Evolutionary conservation across 2,888 invertebrate species (phyloP).

Genomic region (Lepas anatifera): DNA sequence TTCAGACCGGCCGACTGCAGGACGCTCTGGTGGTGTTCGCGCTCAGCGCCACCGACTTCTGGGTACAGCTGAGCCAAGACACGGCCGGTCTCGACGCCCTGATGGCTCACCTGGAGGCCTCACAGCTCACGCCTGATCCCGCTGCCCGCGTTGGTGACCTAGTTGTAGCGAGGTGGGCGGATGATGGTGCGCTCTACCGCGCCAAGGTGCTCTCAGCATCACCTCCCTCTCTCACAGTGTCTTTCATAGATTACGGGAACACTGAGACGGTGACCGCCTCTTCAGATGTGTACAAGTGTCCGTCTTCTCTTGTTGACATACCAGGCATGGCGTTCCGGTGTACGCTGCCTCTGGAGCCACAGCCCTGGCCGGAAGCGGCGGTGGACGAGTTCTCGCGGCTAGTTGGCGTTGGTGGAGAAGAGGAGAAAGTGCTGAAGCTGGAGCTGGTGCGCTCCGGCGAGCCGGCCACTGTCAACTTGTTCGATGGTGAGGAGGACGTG

Average conservation of each 20-base stretch:
- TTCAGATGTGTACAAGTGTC: neutral
- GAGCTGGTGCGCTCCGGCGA: neutral
- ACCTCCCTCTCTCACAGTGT: neutral
- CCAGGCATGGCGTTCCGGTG: neutral
- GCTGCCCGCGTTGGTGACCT: neutral
- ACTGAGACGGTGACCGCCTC: neutral
- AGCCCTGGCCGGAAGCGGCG: neutral
- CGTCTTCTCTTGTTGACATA: neutral
- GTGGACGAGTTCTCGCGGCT: neutral
- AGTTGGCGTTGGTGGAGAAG: neutral
- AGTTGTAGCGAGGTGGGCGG: neutral
- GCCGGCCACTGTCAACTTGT: neutral
- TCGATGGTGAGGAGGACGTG: neutral
- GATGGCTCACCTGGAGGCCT: neutral
- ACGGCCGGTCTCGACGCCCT: neutral
- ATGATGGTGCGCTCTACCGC: neutral
- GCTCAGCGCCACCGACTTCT: neutral
- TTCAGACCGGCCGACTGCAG: neutral
- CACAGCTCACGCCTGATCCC: neutral
- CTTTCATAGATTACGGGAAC: neutral
- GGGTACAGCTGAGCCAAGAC: neutral
- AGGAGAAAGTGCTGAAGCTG: neutral
- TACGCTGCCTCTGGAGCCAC: neutral
- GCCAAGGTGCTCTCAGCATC: neutral
- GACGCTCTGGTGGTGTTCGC: neutral